Conservation (phyloP, 2,797 vertebrate genomes). For the Pteropus rufus region DNA sequence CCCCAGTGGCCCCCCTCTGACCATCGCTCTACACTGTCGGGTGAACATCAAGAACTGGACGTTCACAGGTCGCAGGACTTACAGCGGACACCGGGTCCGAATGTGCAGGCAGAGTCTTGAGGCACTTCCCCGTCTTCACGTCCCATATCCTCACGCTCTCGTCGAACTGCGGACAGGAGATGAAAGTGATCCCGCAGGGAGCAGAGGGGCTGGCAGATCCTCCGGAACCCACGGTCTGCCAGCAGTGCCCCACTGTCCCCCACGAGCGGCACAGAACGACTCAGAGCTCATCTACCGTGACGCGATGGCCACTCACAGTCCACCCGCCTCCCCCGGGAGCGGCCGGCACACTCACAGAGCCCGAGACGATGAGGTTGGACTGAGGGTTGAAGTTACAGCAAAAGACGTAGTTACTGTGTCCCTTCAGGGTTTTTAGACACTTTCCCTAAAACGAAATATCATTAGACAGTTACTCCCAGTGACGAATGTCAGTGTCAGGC, state of each 20-base stretch:
- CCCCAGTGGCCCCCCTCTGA: background rate
- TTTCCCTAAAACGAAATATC: constrained; percentile 88
- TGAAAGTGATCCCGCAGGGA: rapidly evolving
- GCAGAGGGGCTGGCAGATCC: rapidly evolving
- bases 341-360: constrained; percentile 90
- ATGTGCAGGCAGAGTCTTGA: constrained; percentile 98
- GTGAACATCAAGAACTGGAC: rapidly evolving
- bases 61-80: constrained; percentile 68
- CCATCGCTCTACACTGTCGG: rapidly evolving
- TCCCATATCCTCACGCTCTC: constrained; percentile 99
- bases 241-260: rapidly evolving
- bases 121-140: constrained; percentile 98
- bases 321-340: rapidly evolving
- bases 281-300: rapidly evolving
- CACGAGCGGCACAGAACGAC: rapidly evolving
- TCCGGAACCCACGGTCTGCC: background rate
- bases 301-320: background rate
- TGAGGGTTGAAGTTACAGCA: constrained; percentile 99
- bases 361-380: constrained; percentile 99
- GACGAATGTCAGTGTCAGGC: rapidly evolving
- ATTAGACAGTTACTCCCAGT: rapidly evolving
- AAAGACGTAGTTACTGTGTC: constrained; percentile 99
- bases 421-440: constrained; percentile 98
- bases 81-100: constrained; percentile 98
- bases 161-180: constrained; percentile 88